A percentile compares a stretch with the other conserved stretches of the same genome.
Evolutionary conservation across 2,797 vertebrate species (phyloP).

Genomic region (Alectoris magna): DNA sequence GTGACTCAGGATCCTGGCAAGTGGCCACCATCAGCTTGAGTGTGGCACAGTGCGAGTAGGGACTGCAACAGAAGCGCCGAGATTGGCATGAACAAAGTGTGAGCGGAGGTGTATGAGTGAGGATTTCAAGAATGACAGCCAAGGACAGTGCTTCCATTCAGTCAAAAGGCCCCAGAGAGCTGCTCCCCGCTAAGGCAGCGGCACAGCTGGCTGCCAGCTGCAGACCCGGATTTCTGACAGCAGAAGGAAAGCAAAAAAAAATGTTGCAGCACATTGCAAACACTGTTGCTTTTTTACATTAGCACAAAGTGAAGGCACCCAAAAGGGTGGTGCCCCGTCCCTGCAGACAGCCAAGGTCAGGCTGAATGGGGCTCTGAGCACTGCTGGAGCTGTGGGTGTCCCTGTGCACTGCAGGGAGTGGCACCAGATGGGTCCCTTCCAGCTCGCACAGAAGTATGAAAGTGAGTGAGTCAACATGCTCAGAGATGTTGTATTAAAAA

Average conservation of each 20-base stretch:
- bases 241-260: background rate
- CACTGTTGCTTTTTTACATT: background rate
- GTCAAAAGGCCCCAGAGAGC: background rate
- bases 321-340: no score
- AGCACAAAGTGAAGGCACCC: background rate
- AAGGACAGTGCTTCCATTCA: background rate
- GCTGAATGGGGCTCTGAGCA: no score
- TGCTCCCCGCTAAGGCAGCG: background rate
- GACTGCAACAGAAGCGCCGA: background rate
- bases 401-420: no score
- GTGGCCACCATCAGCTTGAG: background rate
- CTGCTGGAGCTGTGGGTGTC: no score
- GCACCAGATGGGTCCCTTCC: no score
- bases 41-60: background rate
- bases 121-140: background rate
- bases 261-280: background rate
- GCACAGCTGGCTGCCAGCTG: background rate
- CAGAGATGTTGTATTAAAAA: background rate
- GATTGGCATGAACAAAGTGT: background rate
- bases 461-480: accelerated
- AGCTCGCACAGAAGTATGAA: background rate
- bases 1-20: background rate
- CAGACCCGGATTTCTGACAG: background rate
- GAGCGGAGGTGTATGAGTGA: background rate
- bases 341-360: no score